These are phyloP conservation scores for Danaus plexippus DNA, from an alignment of 1,140 invertebrate species.

Conservation along the genomic window DNA sequence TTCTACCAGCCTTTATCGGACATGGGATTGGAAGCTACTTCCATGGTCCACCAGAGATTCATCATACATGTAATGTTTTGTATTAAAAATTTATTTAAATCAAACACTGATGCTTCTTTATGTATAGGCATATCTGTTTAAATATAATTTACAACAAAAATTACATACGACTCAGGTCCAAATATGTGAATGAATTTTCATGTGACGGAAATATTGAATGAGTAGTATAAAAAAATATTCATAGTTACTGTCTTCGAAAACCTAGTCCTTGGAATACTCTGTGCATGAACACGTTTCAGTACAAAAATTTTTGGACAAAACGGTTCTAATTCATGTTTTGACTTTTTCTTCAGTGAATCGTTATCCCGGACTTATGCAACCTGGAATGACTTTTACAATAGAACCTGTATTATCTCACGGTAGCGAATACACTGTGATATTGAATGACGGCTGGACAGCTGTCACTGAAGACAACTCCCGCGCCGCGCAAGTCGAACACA, in stretches of 20 bases:
- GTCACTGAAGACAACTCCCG: slow-evolving; percentile 83
- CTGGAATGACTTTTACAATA: slow-evolving; percentile 95
- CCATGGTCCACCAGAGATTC: slow-evolving; percentile 92
- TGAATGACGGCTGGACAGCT: slow-evolving; percentile 92
- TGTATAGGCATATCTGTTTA: no score
- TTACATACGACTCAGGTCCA: background rate
- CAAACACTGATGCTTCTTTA: no score
- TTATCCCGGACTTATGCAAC: slow-evolving; percentile 81
- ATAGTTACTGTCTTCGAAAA: no score
- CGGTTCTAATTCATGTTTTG: no score
- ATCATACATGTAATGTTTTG: slow-evolving; percentile 76
- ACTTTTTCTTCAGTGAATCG: slow-evolving; percentile 74
- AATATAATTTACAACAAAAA: no score
- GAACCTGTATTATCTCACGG: slow-evolving; percentile 92
- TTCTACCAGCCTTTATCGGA: slow-evolving; percentile 87
- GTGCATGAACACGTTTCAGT: no score
- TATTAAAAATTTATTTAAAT: slow-evolving; percentile 1
- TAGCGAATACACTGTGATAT: slow-evolving; percentile 75
- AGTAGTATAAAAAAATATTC: no score
- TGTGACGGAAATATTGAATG: no score
- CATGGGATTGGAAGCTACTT: slow-evolving; percentile 96
- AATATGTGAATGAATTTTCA: background rate
- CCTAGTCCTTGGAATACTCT: no score
- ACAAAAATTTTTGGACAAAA: no score
- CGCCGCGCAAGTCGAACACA: slow-evolving; percentile 94